Evolutionary conservation across 2,888 invertebrate species (phyloP), one percentile per base, ranked within the genome.

Genomic region (Rotaria socialis): DNA sequence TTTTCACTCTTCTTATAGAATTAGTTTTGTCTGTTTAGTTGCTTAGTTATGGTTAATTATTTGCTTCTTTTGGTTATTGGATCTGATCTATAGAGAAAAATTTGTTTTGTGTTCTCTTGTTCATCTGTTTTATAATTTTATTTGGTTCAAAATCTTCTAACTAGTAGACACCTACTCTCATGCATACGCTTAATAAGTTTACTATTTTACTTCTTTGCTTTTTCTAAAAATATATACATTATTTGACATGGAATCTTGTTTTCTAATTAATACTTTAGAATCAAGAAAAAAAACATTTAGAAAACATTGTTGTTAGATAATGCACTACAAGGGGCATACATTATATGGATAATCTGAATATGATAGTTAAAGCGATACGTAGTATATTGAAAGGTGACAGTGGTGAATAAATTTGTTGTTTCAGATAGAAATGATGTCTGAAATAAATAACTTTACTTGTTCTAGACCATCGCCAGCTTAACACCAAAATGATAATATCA

Each of bases 141-240:
- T 27, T 16, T 14, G 11, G 35, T 35, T 67, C 27, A 27, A 60
- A 67, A 35, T 67, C 67, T 52, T 52, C 52, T 52, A 52, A 52
- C 52, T 52, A 52, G 11, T 14, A 52, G 52, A 52, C 52, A 8
- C 52, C 52, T 35, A n/a, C 7, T 58, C 27, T 67, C 27, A 2
- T 11, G 14, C n/a, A 35, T 67, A 3, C 35, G 14, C n/a, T n/a
- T 16, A 27, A 67, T 67, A 67, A 16, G 27, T 67, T 11, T 67
- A 16, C 14, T 67, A 16, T 27, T n/a, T 16, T 27, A 16, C 16
- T 67, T 35, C 27, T 67, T 35, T 67, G 11, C 27, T 35, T 67
- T 67, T 67, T 67, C 35, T 67, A 67, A 67, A 56, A 67, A 67
- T 67, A 67, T n/a, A 67, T 67, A 35, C 35, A 35, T 35, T 67